Evolutionary conservation across 2,888 invertebrate species (phyloP).

Genomic region (Craniophora ligustri): DNA sequence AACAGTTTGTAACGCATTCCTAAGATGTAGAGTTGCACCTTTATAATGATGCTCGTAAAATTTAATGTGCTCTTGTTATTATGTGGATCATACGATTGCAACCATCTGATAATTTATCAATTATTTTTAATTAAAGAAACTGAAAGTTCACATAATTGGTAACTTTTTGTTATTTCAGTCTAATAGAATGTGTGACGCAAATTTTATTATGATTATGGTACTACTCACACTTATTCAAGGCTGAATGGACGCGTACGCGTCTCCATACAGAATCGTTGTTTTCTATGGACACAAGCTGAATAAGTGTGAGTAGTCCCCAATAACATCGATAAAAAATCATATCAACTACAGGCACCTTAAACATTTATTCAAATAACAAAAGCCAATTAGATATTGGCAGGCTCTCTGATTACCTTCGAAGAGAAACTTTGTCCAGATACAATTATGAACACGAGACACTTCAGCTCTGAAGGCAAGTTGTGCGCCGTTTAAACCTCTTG

Average conservation of each 20-base stretch:
- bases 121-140: constrained; percentile 41
- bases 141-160: constrained; percentile 14
- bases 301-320: too few relatives aligned
- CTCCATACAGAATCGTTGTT: too few relatives aligned
- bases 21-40: constrained; percentile 38
- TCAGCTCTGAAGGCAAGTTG: constrained; percentile 63
- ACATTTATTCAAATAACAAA: constrained; percentile 6
- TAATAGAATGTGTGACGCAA: too few relatives aligned
- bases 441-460: constrained; percentile 60
- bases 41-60: constrained; percentile 27
- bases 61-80: constrained; percentile 16
- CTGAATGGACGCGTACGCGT: too few relatives aligned
- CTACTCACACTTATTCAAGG: too few relatives aligned
- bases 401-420: constrained; percentile 36
- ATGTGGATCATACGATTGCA: too few relatives aligned
- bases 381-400: constrained; percentile 38
- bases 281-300: too few relatives aligned
- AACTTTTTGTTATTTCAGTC: too few relatives aligned
- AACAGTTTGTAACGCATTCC: constrained; percentile 60
- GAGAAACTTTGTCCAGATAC: constrained; percentile 61
- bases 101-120: constrained; percentile 19
- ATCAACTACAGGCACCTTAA: too few relatives aligned
- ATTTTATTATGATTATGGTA: too few relatives aligned
- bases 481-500: constrained; percentile 54
- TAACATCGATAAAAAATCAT: too few relatives aligned